Base-by-base conservation (phyloP, 2,797 vertebrate genomes). In the Mionectes olivaceus region DNA sequence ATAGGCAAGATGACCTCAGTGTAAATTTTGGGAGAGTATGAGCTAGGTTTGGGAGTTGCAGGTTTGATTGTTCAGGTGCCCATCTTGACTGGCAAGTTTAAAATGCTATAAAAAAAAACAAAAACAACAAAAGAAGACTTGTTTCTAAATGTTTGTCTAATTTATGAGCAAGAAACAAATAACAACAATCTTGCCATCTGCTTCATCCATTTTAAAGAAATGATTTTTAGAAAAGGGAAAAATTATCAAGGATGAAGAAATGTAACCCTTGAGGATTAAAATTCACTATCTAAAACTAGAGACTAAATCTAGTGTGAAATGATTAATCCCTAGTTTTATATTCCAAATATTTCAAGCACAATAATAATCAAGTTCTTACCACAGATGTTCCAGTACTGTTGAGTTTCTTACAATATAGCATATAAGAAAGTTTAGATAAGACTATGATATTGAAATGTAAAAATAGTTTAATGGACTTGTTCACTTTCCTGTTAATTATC, bases 161-260 rank as follows among this genome's bases (percentile, higher is more conserved):
- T 11, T 87, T 70, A 33, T 60, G 49, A 83, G 19, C 7, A 77
- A 44, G 52, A 84, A 94, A 73, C 35, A 92, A 92, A 94, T 80
- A 94, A 87, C n/a, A 90, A 81, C 41, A 79, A 61, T 74, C 59
- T 43, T 65, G 12, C 84, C 91, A 95, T 95, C 91, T 95, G 93
- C 19, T 93, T 95, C 68, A 67, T 63, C 33, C 43, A 70, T 64
- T 90, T 67, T 7, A 15, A 79, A 75, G 43, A 87, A 85, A 27
- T 2, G 0, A 7, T 22, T 64, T 81, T 83, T 74, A 55, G 22
- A 47, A 55, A 82, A 69, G 3, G 19, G n/a, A 57, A 82, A 70
- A 84, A 46, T 22, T 79, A 73, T 27, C 0, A 0, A 73, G 13
- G 4, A 68, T 8, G 3, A 15, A 30, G 35, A 33, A 79, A 47